Conservation (phyloP, 2,113 vertebrate species). For the Zapus hudsonius region DNA sequence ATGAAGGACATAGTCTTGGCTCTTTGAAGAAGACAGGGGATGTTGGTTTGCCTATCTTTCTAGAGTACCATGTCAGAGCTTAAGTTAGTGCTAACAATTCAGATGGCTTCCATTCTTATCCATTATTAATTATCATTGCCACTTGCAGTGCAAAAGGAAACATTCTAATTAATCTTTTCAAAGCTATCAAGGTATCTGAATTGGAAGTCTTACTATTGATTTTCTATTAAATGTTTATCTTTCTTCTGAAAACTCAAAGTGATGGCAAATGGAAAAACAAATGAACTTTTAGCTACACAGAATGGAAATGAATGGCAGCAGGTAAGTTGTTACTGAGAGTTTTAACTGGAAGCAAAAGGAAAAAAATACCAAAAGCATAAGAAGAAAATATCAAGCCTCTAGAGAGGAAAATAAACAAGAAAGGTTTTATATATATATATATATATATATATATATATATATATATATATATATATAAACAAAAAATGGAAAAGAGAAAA, state of each 20-base stretch:
- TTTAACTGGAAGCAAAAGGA: neutral
- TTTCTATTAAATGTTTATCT: conserved; percentile 43
- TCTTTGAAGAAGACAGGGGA: conserved; percentile 30
- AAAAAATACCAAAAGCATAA: neutral
- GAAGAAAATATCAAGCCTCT: neutral
- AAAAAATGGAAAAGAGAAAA: too few relatives aligned
- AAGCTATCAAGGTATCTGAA: conserved; percentile 27
- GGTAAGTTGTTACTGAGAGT: neutral
- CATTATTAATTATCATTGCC: conserved; percentile 55
- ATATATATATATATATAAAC: too few relatives aligned
- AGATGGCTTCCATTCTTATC: conserved; percentile 28
- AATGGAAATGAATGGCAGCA: conserved; percentile 16
- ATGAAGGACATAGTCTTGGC: neutral
- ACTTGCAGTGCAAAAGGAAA: conserved; percentile 57
- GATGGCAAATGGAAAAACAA: neutral
- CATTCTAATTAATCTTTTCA: conserved; percentile 58
- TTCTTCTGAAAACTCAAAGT: conserved; percentile 31
- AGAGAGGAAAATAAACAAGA: rapidly evolving
- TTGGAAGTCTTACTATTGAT: conserved; percentile 22
- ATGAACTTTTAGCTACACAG: neutral
- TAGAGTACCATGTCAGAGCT: conserved; percentile 25
- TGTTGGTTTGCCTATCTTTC: neutral
- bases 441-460: too few relatives aligned
- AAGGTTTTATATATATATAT: neutral
- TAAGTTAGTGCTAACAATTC: conserved; percentile 53